Conservation (phyloP, 2,797 vertebrate genomes). For the Leptodactylus fallax region DNA sequence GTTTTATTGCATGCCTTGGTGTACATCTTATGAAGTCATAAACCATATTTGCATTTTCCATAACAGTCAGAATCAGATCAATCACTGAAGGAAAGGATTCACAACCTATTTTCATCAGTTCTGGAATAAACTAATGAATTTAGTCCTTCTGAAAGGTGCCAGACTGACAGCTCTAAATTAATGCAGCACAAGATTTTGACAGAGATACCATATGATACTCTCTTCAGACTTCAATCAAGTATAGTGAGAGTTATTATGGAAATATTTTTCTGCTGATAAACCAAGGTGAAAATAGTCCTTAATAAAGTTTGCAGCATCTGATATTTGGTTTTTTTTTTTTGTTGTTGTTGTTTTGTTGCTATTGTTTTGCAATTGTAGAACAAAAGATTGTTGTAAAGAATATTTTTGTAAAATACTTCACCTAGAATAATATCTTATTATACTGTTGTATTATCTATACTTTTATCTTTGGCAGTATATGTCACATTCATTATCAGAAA, state of each 20-base stretch:
- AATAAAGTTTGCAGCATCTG: conserved; percentile 39
- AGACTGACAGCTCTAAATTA: conserved; percentile 61
- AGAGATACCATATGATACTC: conserved; percentile 56
- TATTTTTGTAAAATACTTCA: no score
- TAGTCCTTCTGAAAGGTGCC: conserved; percentile 54
- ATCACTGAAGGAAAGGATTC: conserved; percentile 49
- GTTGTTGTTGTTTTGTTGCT: background rate
- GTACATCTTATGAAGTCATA: conserved; percentile 58
- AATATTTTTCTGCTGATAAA: conserved; percentile 56
- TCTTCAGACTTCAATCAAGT: conserved; percentile 55
- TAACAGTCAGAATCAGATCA: conserved; percentile 54
- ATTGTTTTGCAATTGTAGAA: background rate
- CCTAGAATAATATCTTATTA: no score
- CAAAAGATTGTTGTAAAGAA: background rate
- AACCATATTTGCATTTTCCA: conserved; percentile 61
- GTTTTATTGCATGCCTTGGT: conserved; percentile 55
- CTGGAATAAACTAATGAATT: conserved; percentile 60
- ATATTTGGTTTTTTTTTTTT: background rate
- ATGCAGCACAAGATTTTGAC: conserved; percentile 53
- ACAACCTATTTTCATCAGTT: conserved; percentile 58
- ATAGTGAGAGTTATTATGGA: conserved; percentile 46
- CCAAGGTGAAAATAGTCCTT: conserved; percentile 25
- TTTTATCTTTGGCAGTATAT: no score
- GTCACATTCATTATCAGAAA: no score
- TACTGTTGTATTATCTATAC: no score